Conservation (phyloP, 2,888 invertebrate genomes). For the Diarsia dahlii region DNA sequence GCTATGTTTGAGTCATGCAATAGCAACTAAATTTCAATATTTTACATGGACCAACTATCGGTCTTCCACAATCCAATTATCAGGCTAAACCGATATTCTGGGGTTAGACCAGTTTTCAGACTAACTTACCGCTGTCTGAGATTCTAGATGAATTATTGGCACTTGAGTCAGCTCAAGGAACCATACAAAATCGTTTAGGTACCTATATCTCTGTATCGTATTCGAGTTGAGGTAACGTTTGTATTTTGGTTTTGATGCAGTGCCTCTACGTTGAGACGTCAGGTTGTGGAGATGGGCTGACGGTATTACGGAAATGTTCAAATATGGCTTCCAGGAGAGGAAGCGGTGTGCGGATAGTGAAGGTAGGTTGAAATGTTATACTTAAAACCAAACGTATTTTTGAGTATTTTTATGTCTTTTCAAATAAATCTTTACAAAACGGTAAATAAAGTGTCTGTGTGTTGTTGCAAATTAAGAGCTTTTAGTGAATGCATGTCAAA, state of each 20-base stretch:
- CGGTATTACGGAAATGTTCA: constrained; percentile 49
- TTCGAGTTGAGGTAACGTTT: constrained; percentile 25
- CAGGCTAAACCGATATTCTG: background rate
- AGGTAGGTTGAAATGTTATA: constrained; percentile 10
- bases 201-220: constrained; percentile 24
- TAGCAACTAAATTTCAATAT: background rate
- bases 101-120: constrained; percentile 3
- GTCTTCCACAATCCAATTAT: background rate
- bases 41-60: background rate
- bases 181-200: constrained; percentile 13
- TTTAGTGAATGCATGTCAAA: background rate
- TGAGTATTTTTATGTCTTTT: background rate
- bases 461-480: background rate
- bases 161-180: background rate
- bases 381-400: background rate
- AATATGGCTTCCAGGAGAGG: constrained; percentile 3
- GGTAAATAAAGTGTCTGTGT: background rate
- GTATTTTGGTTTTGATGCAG: constrained; percentile 32
- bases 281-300: constrained; percentile 47
- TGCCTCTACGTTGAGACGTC: constrained; percentile 29
- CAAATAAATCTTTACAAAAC: background rate
- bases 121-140: background rate
- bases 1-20: background rate
- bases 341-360: background rate
- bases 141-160: background rate